A percentile compares a stretch with the other conserved stretches of the same genome.
Evolutionary conservation across 1,140 invertebrate genomes (phyloP).

Genomic region (Plutomurus gul): DNA sequence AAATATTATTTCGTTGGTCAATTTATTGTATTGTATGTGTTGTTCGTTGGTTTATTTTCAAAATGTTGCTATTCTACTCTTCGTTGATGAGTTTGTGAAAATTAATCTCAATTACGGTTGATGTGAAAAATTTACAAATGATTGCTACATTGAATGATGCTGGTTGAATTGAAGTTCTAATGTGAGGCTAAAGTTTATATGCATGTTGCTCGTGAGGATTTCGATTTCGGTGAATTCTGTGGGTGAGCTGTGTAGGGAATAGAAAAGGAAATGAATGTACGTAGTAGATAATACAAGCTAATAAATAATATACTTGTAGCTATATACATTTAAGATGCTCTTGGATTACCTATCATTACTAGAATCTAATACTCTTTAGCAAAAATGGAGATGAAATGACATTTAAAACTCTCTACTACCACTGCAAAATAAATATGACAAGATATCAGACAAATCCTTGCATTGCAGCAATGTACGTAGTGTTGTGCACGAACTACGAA

Average conservation of each 20-base stretch:
- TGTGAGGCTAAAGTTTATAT: conserved; percentile 24
- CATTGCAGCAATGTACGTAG: too few relatives aligned
- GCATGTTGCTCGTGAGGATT: conserved; percentile 22
- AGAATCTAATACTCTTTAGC: too few relatives aligned
- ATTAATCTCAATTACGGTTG: neutral
- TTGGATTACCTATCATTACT: too few relatives aligned
- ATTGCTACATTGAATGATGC: conserved; percentile 4
- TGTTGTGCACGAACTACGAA: too few relatives aligned
- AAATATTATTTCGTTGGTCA: conserved; percentile 2
- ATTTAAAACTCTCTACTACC: too few relatives aligned
- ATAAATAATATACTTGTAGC: neutral
- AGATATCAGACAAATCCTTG: too few relatives aligned
- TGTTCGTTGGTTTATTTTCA: conserved; percentile 16
- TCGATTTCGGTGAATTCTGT: too few relatives aligned
- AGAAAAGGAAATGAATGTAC: conserved; percentile 16
- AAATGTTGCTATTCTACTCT: conserved; percentile 18
- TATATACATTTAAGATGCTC: neutral
- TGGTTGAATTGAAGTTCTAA: conserved; percentile 21
- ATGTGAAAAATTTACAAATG: conserved; percentile 15
- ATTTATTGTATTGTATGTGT: conserved; percentile 26
- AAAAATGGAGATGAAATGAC: too few relatives aligned
- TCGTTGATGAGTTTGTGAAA: too few relatives aligned
- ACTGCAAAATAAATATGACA: too few relatives aligned
- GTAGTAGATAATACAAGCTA: conserved; percentile 21
- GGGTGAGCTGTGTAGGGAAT: conserved; percentile 7